These are phyloP conservation scores for Lordiphosa clarofinis DNA, from an alignment of 1,140 invertebrate genomes.

Conservation along the genomic window DNA sequence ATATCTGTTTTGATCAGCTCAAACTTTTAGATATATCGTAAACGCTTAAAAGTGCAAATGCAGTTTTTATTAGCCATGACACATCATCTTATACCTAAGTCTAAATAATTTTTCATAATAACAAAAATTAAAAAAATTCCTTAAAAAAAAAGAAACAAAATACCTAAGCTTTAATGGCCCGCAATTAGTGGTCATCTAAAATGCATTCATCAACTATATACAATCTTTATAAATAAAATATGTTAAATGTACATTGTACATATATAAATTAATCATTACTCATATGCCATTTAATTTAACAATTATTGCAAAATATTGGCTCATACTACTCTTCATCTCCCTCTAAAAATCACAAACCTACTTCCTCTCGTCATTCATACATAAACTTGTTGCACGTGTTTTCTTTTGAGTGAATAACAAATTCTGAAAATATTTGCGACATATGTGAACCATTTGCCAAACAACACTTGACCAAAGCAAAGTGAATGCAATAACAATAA, in stretches of 20 bases:
- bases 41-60: too few relatives aligned
- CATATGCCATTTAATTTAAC: constrained; percentile 25
- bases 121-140: background rate
- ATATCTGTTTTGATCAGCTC: too few relatives aligned
- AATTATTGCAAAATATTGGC: too few relatives aligned
- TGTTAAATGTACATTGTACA: background rate
- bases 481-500: background rate
- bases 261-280: constrained; percentile 17
- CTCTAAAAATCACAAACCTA: background rate
- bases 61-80: constrained; percentile 1
- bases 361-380: background rate
- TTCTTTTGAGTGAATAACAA: background rate
- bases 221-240: background rate
- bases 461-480: too few relatives aligned
- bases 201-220: background rate
- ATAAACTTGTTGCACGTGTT: constrained; percentile 4
- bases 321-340: too few relatives aligned
- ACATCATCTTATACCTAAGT: background rate
- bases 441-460: constrained; percentile 7
- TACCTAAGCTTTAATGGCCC: constrained; percentile 3
- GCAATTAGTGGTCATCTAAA: background rate
- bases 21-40: too few relatives aligned
- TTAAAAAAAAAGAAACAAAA: background rate
- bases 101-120: background rate
- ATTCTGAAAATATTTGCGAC: constrained; percentile 12